Conservation (phyloP, 2,888 invertebrate species). For the Micoletzkya japonica region DNA sequence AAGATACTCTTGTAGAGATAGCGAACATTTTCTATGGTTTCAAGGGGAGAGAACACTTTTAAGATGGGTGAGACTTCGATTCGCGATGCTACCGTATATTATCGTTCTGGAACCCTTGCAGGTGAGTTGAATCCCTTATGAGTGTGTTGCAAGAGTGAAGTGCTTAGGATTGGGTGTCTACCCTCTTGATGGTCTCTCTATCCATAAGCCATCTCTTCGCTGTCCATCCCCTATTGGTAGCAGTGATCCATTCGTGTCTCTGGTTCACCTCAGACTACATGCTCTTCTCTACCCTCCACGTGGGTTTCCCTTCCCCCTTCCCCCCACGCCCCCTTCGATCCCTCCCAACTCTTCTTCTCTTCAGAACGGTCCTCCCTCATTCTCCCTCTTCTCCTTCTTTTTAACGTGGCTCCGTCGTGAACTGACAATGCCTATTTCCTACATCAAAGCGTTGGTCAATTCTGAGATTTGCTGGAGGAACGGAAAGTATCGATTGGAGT, state of each 20-base stretch:
- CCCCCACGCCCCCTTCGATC: no score
- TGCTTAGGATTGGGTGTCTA: conserved; percentile 81
- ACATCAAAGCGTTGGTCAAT: conserved; percentile 82
- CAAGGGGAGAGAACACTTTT: no score
- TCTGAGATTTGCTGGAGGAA: conserved; percentile 88
- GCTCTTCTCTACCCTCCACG: conserved; percentile 83
- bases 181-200: conserved; percentile 89
- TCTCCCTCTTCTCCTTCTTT: conserved; percentile 90
- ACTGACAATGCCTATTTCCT: conserved; percentile 74
- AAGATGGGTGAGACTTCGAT: conserved; percentile 91
- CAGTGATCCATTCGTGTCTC: conserved; percentile 86
- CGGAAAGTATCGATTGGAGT: conserved; percentile 84
- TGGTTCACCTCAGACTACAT: conserved; percentile 97
- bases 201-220: conserved; percentile 81
- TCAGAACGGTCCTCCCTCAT: conserved; percentile 75
- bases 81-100: conserved; percentile 90
- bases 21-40: background rate
- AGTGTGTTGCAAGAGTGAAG: background rate
- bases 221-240: conserved; percentile 78
- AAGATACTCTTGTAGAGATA: background rate
- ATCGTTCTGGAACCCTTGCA: conserved; percentile 85
- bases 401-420: conserved; percentile 93
- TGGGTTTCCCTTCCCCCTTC: no score
- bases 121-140: conserved; percentile 25
- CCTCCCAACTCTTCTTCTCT: conserved; percentile 26